Percentiles rank a stretch among this genome's conserved stretches.
Evolutionary conservation across 1,140 invertebrate species (phyloP).

Genomic region (Bombus ignitus): DNA sequence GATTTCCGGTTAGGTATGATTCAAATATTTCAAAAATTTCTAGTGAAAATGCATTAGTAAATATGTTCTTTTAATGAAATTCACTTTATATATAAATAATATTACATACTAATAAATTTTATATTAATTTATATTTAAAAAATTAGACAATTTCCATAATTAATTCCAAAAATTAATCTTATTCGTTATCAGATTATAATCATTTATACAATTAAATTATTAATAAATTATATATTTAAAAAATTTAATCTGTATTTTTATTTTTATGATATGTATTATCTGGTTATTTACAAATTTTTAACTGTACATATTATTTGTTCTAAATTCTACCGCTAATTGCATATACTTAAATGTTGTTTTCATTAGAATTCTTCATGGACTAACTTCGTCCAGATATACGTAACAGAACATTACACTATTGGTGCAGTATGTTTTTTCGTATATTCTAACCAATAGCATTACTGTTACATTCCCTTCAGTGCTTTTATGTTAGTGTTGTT

Average conservation of each 20-base stretch:
- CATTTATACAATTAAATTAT: not conserved
- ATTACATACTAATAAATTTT: not conserved
- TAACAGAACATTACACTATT: not conserved
- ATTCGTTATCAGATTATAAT: not conserved
- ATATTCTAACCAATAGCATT: slow-evolving; percentile 28
- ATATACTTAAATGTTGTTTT: not conserved
- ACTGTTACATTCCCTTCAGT: slow-evolving; percentile 11
- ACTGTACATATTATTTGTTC: not conserved
- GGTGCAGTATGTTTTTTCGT: not conserved
- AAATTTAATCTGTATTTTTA: not conserved
- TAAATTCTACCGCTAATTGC: not conserved
- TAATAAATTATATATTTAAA: not conserved
- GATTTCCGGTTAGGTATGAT: slow-evolving; percentile 42
- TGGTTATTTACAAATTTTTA: not conserved
- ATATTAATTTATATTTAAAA: not conserved
- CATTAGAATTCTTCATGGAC: not conserved
- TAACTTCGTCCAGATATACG: not conserved
- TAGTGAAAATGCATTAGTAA: not conserved
- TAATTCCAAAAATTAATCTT: not conserved
- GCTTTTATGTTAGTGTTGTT: slow-evolving; percentile 39
- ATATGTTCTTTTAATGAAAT: not conserved
- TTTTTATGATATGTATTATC: not conserved
- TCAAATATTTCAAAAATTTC: not conserved
- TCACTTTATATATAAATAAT: not conserved
- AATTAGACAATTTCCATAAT: not conserved